Evolutionary conservation across 2,888 invertebrate species (phyloP), one percentile per base, ranked within the genome.

Genomic region (Zaprionus lineosus): DNA sequence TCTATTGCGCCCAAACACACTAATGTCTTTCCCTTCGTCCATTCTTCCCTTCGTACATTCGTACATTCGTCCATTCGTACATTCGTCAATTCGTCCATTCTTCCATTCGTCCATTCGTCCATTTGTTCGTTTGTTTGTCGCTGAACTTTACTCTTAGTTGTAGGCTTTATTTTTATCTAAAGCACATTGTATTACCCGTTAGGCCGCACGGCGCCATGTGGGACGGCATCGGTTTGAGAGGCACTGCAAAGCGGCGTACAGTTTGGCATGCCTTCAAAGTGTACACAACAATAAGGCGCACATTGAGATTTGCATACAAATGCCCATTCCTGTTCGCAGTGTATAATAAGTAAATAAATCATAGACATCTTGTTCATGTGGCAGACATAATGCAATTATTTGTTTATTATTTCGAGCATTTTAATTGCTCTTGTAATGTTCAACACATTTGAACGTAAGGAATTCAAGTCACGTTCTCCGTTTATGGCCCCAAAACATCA

Each of bases 391-490:
- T 11, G 26, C 36, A 31, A 16, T n/a, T 11, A 19, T 26, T 34
- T 47, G 6, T 34, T 18, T 4, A 12, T 18, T 21, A 14, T 37
- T 26, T 31, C 24, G 36, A n/a, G 19, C 21, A 24, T 33, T 34
- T 28, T 31, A 43, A 36, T 41, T 37, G 8, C 24, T 36, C 8
- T 15, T 26, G 40, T 56, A 39, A 26, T 19, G 29, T 46, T 51
- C 16, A 6, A 51, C 3, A 12, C 15, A 19, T 26, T 40, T 31
- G 15, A 21, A 21, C 3, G 21, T 26, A 9, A 28, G 21, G 48
- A 57, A 48, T 39, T 36, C 48, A 59, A 58, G 50, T 60, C 50
- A 50, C 26, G 19, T 50, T 48, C 5, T n/a, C 29, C 15, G 8
- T 24, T 18, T 29, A 19, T 26, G 31, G 18, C 9, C 28, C n/a